Base-by-base conservation (phyloP, 2,888 invertebrate species). In the Cantharis lateralis region DNA sequence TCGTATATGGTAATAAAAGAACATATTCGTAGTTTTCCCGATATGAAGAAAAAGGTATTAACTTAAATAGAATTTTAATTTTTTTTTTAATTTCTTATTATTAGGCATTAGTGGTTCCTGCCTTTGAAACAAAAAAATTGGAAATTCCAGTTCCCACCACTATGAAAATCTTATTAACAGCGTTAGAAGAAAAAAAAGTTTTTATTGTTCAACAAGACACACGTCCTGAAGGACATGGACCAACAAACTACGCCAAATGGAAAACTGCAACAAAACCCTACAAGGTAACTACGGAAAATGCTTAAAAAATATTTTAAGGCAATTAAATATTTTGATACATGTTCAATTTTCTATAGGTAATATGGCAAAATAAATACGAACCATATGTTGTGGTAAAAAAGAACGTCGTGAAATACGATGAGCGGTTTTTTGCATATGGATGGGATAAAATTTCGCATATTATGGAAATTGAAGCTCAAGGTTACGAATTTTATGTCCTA, bases 361-460 rank as follows among this genome's bases (percentile, higher is more conserved):
- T 92, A 76, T 97, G 97, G 97, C 93, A 95, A 85, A 91, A 94
- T 0, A 95, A 97, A 87, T 98, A 95, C 87, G 97, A 97, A 87
- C 97, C 98, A 0, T 98, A 97, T 84, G 90, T 97, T 66, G 95
- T 97, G 0, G 94, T 96, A 0, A 90, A 91, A 71, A 92, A 91
- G 77, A 91, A 92, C 20, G 92, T 94, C 11, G 95, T 95, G 0
- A 90, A 90, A 81, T 98, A 96, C 85, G 97, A 98, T 86, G 92
- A 93, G 5, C 89, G 96, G 74, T 98, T 97, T 89, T 93, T 96
- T 61, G 97, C 97, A n/a, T 98, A 97, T 86, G 97, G 97, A 1
- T 97, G 97, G 97, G 97, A 97, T 88, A 97, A 97, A 91, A 96
- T 96, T 28, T 96, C 96, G 0, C 96, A 96, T 85, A 93, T 95